These are phyloP conservation scores for Cyanoderma ruficeps DNA, from an alignment of 2,113 vertebrate genomes.

Conservation along the genomic window DNA sequence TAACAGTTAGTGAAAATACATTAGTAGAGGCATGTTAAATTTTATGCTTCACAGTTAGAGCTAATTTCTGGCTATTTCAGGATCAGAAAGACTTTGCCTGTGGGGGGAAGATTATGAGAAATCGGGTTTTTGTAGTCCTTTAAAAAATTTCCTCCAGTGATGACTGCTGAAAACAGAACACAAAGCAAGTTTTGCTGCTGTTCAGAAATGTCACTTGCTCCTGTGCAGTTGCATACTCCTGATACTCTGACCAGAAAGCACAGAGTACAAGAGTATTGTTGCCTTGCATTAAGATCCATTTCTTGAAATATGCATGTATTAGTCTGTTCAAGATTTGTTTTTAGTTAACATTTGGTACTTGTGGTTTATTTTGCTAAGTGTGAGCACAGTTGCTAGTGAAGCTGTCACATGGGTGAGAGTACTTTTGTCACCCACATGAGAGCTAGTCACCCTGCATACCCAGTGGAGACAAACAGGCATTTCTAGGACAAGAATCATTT, in stretches of 20 bases:
- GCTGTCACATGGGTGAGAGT: not conserved
- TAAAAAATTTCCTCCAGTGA: not conserved
- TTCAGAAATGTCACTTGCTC: not conserved
- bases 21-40: not conserved
- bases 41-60: not conserved
- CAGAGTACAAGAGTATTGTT: not conserved
- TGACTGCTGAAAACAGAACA: not conserved
- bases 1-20: not conserved
- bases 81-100: not conserved
- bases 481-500: constrained; percentile 33
- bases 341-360: not conserved
- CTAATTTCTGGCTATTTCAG: not conserved
- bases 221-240: not conserved
- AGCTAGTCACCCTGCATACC: not conserved
- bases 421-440: not conserved
- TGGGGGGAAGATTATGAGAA: not conserved
- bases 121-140: fast-evolving
- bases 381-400: not conserved
- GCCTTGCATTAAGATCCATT: not conserved
- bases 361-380: not conserved
- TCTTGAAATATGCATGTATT: not conserved
- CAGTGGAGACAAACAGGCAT: not conserved
- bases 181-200: not conserved
- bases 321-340: not conserved
- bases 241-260: not conserved